Percentiles rank a stretch among this genome's conserved stretches.
phyloP scores from a whole-genome alignment of 2,888 invertebrate genomes.

The Apodemia hepburni region DNA sequence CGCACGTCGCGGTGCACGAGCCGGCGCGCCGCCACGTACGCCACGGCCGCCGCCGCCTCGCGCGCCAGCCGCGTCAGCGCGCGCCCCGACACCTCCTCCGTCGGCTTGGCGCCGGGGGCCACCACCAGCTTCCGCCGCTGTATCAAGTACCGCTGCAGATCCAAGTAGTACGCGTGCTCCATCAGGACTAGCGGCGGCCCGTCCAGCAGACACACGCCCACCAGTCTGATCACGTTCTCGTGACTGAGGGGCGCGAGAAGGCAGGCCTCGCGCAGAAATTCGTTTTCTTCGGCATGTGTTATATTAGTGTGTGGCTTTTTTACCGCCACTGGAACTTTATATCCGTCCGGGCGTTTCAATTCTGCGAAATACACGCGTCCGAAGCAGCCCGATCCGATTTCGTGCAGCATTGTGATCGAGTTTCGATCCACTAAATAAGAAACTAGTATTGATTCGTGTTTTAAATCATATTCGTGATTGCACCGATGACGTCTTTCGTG shows the following conservation, averaged over 20 bases:
- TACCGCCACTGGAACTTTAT: slow-evolving; percentile 85
- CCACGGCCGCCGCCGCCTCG: slow-evolving; percentile 84
- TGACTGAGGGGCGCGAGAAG: slow-evolving; percentile 93
- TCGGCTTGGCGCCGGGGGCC: slow-evolving; percentile 76
- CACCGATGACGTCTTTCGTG: slow-evolving; percentile 52
- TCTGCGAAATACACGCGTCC: slow-evolving; percentile 50
- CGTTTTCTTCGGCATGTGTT: slow-evolving; percentile 87
- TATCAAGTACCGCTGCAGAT: slow-evolving; percentile 89
- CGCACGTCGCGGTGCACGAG: slow-evolving; percentile 93
- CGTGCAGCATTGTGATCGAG: slow-evolving; percentile 40
- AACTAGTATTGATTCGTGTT: slow-evolving; percentile 31
- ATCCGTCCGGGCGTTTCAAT: slow-evolving; percentile 38
- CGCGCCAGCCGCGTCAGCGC: slow-evolving; percentile 47
- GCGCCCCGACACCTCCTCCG: slow-evolving; percentile 41
- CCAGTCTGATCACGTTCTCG: slow-evolving; percentile 89
- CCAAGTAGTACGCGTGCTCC: slow-evolving; percentile 95
- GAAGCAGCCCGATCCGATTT: slow-evolving; percentile 51
- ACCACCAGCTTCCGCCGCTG: slow-evolving; percentile 86
- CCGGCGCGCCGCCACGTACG: slow-evolving; percentile 87
- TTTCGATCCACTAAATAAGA: slow-evolving; percentile 39
- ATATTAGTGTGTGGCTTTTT: slow-evolving; percentile 91
- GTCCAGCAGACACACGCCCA: slow-evolving; percentile 89
- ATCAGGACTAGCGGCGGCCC: slow-evolving; percentile 92
- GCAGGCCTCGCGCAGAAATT: slow-evolving; percentile 89
- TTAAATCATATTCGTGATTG: slow-evolving; percentile 24